Evolutionary conservation across 2,888 invertebrate species (phyloP).

Genomic region (Drosophila atroscutellata): DNA sequence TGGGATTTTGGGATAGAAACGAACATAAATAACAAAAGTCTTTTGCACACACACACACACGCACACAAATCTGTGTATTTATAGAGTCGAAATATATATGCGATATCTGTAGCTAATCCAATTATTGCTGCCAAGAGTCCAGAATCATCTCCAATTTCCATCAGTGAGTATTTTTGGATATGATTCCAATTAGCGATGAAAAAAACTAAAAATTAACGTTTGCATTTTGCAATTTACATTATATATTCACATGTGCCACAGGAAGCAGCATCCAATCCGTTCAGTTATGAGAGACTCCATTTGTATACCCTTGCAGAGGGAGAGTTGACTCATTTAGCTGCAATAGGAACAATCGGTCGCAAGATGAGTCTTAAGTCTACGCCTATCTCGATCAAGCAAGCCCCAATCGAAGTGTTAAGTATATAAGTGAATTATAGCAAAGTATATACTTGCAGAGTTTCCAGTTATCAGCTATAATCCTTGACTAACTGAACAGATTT

Average conservation of each 20-base stretch:
- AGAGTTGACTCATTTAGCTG: not conserved
- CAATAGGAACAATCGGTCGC: too few relatives aligned
- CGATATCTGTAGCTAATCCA: not conserved
- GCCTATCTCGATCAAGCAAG: too few relatives aligned
- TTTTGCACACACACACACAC: not conserved
- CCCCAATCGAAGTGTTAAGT: too few relatives aligned
- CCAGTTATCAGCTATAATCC: not conserved
- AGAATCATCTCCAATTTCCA: not conserved
- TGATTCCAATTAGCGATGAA: not conserved
- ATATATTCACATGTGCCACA: not conserved
- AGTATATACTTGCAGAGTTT: not conserved
- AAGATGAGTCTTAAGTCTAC: too few relatives aligned
- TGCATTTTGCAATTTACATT: not conserved
- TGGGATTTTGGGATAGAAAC: conserved; percentile 22
- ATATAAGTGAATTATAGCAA: too few relatives aligned
- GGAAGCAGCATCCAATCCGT: not conserved
- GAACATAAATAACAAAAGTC: conserved; percentile 34
- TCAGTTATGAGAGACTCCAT: not conserved
- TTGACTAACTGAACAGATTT: not conserved
- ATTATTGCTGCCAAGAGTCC: conserved; percentile 7
- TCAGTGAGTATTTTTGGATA: not conserved
- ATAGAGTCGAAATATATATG: conserved; percentile 16
- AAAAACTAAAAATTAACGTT: not conserved
- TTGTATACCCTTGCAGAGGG: too few relatives aligned
- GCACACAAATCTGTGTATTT: conserved; percentile 16